Percentiles rank a stretch among this genome's conserved stretches.
Evolutionary conservation across 2,888 invertebrate species (phyloP).

Genomic region (Agrotis exclamationis): DNA sequence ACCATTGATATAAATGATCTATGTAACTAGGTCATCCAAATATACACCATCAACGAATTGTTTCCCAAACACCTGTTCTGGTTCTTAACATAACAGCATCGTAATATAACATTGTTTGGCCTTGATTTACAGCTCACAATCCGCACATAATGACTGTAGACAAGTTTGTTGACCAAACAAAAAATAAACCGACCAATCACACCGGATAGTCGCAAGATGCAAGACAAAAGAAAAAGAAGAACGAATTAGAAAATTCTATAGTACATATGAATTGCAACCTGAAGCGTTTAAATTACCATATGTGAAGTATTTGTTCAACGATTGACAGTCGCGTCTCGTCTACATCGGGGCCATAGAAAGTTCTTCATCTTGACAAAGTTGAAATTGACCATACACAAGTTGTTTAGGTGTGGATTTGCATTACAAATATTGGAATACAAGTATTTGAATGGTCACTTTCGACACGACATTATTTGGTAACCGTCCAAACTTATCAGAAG

Average conservation of each 20-base stretch:
- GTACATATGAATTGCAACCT: slow-evolving; percentile 67
- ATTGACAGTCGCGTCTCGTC: slow-evolving; percentile 80
- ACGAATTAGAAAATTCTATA: slow-evolving; percentile 72
- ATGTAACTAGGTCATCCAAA: slow-evolving; percentile 68
- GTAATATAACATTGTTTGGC: slow-evolving; percentile 74
- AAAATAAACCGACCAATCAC: slow-evolving; percentile 54
- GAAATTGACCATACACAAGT: slow-evolving; percentile 82
- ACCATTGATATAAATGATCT: slow-evolving; percentile 27
- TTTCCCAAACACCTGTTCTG: slow-evolving; percentile 71
- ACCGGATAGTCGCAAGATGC: slow-evolving; percentile 35
- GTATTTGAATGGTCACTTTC: slow-evolving; percentile 74
- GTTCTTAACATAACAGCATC: slow-evolving; percentile 68
- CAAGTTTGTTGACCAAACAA: slow-evolving; percentile 65
- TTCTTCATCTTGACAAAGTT: slow-evolving; percentile 82
- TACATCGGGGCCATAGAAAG: slow-evolving; percentile 86
- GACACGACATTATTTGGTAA: slow-evolving; percentile 71
- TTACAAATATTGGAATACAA: slow-evolving; percentile 78
- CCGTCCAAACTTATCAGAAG: slow-evolving; percentile 63
- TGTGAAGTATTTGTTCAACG: slow-evolving; percentile 77
- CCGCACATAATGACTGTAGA: slow-evolving; percentile 64
- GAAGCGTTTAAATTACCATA: slow-evolving; percentile 78
- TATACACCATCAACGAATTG: slow-evolving; percentile 64
- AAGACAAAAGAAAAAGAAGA: slow-evolving; percentile 55
- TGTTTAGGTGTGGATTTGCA: slow-evolving; percentile 82
- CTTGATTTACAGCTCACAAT: slow-evolving; percentile 75